Base-by-base conservation (phyloP, 1,140 invertebrate species). In the Calliopsis andreniformis region DNA sequence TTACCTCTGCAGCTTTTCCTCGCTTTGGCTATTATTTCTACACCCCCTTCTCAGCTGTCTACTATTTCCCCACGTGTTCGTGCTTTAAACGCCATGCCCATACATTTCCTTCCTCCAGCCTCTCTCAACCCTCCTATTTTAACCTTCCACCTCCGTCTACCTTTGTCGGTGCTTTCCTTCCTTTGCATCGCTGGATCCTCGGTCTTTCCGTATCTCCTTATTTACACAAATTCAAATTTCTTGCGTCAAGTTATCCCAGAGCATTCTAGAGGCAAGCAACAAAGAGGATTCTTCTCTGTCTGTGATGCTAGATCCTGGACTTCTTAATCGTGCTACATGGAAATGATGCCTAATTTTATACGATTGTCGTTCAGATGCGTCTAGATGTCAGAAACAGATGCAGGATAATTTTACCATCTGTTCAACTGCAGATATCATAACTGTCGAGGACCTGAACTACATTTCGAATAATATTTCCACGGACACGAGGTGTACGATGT, bases 161-260 rank as follows among this genome's bases (percentile, higher is more conserved):
- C n/a, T n/a, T n/a, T n/a, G n/a, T n/a, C n/a, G 4, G 7, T 8
- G 1, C 3, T 6, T n/a, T 5, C 1, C 7, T 4, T 43, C 18
- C 35, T 16, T 16, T 42, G 8, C 6, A 28, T 55, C 12, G 28
- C 25, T 55, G 25, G 12, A 25, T 20, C 8, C 49, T n/a, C 47
- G 3, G 4, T 20, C 25, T 53, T 23, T 14, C 25, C 23, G 12
- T 30, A 10, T 25, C 8, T 16, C 53, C 23, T 23, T 82, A 59
- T 80, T 80, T 76, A 39, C 66, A 72, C 70, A 47, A 63, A 64
- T 81, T 82, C 63, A n/a, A 78, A 61, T 28, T 75, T 18, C 47
- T 45, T 23, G 32, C 42, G 45, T 1, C 8, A 25, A 10, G 32
- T 73, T 23, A 64, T 82, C 45, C 30, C 20, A 55, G 28, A 14